Evolutionary conservation across 1,140 invertebrate genomes (phyloP).

Genomic region (Heliconius melpomene): DNA sequence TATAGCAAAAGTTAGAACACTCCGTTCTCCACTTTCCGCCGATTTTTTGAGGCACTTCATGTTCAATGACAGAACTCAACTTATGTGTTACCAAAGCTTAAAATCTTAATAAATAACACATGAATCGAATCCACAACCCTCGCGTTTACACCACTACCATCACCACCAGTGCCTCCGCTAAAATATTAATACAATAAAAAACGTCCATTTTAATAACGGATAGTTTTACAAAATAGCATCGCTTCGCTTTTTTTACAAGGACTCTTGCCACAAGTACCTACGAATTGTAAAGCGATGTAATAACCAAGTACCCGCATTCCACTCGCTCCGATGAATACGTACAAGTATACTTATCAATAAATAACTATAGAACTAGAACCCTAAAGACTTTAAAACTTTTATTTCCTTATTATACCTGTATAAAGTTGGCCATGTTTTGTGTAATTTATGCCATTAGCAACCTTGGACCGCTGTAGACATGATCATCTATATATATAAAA

Average conservation of each 20-base stretch:
- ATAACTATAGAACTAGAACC: constrained; percentile 30
- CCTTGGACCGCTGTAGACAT: not conserved
- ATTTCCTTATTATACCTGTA: constrained; percentile 35
- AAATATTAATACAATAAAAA: not conserved
- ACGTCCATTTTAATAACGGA: constrained; percentile 1
- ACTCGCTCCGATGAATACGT: constrained; percentile 25
- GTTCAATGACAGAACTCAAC: too few species aligned
- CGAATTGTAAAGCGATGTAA: constrained; percentile 25
- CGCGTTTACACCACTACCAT: too few species aligned
- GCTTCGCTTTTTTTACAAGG: constrained; percentile 26
- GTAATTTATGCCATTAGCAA: not conserved
- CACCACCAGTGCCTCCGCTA: too few species aligned
- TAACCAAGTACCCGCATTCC: constrained; percentile 34
- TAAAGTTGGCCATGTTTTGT: not conserved
- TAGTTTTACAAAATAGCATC: constrained; percentile 39
- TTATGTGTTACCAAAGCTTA: too few species aligned
- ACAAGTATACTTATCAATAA: constrained; percentile 30
- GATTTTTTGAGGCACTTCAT: too few species aligned
- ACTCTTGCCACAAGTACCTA: constrained; percentile 26
- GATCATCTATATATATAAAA: too few species aligned
- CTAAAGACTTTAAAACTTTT: constrained; percentile 21
- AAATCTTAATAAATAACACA: too few species aligned
- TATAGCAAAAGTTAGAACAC: too few species aligned
- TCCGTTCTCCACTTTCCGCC: too few species aligned
- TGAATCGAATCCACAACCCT: too few species aligned